Percentiles rank a stretch among this genome's conserved stretches.
Evolutionary conservation across 2,888 invertebrate species (phyloP).

Genomic region (Pinctada fucata): DNA sequence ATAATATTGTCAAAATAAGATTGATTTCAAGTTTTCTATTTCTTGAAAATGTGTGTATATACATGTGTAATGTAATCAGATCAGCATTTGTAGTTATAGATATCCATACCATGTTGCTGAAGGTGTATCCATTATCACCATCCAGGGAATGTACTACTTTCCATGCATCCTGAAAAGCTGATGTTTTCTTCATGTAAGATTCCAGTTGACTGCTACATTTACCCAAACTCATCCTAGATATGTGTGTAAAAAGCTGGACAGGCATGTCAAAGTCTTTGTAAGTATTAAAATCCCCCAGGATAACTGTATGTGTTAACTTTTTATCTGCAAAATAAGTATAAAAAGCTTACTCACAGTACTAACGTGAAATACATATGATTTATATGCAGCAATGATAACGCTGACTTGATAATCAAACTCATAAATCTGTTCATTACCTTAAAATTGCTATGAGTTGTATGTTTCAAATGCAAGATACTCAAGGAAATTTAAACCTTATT

Average conservation of each 20-base stretch:
- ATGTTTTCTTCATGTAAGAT: conserved; percentile 4
- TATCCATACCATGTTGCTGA: conserved; percentile 70
- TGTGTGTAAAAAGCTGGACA: conserved; percentile 50
- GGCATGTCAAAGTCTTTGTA: conserved; percentile 67
- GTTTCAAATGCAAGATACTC: too few species aligned
- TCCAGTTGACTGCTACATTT: conserved; percentile 15
- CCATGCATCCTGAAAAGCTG: conserved; percentile 50
- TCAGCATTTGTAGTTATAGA: too few species aligned
- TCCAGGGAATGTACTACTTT: conserved; percentile 7
- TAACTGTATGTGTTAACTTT: conserved; percentile 54
- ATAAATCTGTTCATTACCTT: too few species aligned
- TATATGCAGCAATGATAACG: too few species aligned
- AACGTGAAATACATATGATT: too few species aligned
- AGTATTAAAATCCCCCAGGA: conserved; percentile 70
- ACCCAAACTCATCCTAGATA: not conserved
- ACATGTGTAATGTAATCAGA: too few species aligned
- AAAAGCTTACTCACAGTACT: not conserved
- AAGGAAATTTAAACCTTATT: too few species aligned
- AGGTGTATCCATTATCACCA: conserved; percentile 56
- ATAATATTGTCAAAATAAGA: not conserved
- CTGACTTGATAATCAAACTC: too few species aligned
- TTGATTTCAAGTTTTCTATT: not conserved
- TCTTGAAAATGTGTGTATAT: not conserved
- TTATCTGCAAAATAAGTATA: conserved; percentile 49
- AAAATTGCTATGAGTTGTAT: too few species aligned